Conservation (phyloP, 2,797 vertebrate species). For the Rhinophrynus dorsalis region DNA sequence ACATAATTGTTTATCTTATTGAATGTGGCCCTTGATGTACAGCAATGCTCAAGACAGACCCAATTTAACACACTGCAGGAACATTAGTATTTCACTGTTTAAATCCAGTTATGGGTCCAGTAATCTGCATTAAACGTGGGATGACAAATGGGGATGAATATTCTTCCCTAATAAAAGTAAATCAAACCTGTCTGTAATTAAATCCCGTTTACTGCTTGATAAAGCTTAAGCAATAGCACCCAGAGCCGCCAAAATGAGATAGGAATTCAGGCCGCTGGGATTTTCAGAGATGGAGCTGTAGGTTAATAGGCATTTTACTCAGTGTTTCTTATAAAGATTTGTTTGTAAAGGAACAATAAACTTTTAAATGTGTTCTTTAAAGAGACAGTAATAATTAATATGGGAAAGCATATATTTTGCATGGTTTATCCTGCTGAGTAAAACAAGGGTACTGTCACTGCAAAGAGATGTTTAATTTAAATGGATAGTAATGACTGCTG, state of each 20-base stretch:
- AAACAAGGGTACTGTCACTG: too few relatives aligned
- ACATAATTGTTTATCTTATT: background rate
- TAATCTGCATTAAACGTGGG: slow-evolving; percentile 37
- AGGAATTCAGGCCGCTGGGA: background rate
- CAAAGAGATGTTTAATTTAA: too few relatives aligned
- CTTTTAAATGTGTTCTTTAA: too few relatives aligned
- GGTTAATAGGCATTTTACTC: background rate
- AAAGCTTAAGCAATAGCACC: background rate
- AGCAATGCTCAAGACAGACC: background rate
- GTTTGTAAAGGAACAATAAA: background rate
- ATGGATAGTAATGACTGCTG: too few relatives aligned
- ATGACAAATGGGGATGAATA: slow-evolving; percentile 36
- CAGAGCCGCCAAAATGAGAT: background rate
- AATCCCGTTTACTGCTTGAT: slow-evolving; percentile 23
- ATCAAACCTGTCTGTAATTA: slow-evolving; percentile 43
- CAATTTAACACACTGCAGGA: slow-evolving; percentile 17
- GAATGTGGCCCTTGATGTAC: background rate
- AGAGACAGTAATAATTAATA: too few relatives aligned
- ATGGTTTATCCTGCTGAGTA: too few relatives aligned
- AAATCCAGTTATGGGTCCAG: slow-evolving; percentile 41
- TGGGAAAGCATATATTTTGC: too few relatives aligned
- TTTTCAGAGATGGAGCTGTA: background rate
- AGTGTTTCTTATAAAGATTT: background rate
- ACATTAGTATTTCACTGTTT: slow-evolving; percentile 33
- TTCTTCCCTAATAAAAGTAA: slow-evolving; percentile 39